phyloP scores from a whole-genome alignment of 1,140 invertebrate genomes.

The Drosophila sproati region DNA sequence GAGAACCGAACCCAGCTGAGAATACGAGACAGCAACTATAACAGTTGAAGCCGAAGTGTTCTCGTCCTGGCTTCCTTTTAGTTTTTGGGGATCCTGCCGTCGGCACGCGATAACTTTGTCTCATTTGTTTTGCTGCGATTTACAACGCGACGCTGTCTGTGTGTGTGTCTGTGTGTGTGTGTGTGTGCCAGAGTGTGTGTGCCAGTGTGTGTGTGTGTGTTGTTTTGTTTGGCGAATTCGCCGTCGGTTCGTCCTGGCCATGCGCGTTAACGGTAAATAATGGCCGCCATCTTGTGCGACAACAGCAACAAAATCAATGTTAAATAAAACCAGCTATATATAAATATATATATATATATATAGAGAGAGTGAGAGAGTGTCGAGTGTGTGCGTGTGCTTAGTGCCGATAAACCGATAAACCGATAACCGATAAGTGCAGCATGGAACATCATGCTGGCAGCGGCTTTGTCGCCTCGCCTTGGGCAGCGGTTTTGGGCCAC shows the following conservation, averaged over 20 bases:
- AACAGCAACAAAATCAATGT: slow-evolving; percentile 68
- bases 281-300: slow-evolving; percentile 78
- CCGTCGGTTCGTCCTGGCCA: slow-evolving; percentile 53
- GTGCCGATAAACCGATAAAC: slow-evolving; percentile 1
- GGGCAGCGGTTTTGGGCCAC: slow-evolving; percentile 89
- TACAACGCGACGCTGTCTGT: background rate
- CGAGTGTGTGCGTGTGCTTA: background rate
- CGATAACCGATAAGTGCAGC: slow-evolving; percentile 47
- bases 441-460: slow-evolving; percentile 88
- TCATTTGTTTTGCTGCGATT: slow-evolving; percentile 30
- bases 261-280: slow-evolving; percentile 83
- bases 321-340: slow-evolving; percentile 41
- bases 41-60: background rate
- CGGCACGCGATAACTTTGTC: slow-evolving; percentile 14
- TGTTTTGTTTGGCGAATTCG: slow-evolving; percentile 15
- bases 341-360: slow-evolving; percentile 44
- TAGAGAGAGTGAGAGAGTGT: background rate
- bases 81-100: slow-evolving; percentile 16
- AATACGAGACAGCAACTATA: background rate
- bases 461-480: slow-evolving; percentile 89
- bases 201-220: slow-evolving; percentile 13
- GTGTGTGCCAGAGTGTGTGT: slow-evolving; percentile 3
- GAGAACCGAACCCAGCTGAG: background rate
- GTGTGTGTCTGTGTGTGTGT: background rate
- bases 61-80: background rate